Evolutionary conservation across 2,888 invertebrate genomes (phyloP).

Genomic region (Phlogophora meticulosa): DNA sequence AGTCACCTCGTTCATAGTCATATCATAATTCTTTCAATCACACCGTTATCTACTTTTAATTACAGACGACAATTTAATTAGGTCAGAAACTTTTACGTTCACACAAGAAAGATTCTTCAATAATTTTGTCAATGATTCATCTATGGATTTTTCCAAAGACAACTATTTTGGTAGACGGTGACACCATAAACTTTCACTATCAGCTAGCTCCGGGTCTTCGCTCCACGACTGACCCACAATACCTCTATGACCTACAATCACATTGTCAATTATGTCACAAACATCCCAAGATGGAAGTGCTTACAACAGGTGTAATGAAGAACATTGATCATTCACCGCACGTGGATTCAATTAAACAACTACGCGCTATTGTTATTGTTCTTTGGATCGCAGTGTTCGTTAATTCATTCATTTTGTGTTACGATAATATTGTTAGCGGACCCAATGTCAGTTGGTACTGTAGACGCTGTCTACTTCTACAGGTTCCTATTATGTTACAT

Average conservation of each 20-base stretch:
- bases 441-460: conserved; percentile 10
- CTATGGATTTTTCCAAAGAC: too few species aligned
- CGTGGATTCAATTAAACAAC: conserved; percentile 60
- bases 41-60: too few species aligned
- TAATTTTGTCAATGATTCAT: background rate
- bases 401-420: conserved; percentile 51
- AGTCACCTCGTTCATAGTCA: too few species aligned
- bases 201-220: background rate
- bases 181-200: conserved; percentile 40
- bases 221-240: conserved; percentile 15
- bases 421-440: conserved; percentile 31
- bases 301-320: conserved; percentile 50
- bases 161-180: background rate
- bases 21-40: too few species aligned
- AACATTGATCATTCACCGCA: conserved; percentile 44
- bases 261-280: conserved; percentile 37
- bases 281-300: conserved; percentile 30
- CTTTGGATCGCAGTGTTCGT: conserved; percentile 18
- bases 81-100: too few species aligned
- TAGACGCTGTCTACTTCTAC: too few species aligned
- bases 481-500: background rate
- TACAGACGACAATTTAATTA: too few species aligned
- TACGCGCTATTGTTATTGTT: conserved; percentile 47
- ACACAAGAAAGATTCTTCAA: too few species aligned
- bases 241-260: conserved; percentile 14